These are phyloP conservation scores for Yponomeuta cagnagella DNA, from an alignment of 2,888 invertebrate genomes.

Conservation along the genomic window DNA sequence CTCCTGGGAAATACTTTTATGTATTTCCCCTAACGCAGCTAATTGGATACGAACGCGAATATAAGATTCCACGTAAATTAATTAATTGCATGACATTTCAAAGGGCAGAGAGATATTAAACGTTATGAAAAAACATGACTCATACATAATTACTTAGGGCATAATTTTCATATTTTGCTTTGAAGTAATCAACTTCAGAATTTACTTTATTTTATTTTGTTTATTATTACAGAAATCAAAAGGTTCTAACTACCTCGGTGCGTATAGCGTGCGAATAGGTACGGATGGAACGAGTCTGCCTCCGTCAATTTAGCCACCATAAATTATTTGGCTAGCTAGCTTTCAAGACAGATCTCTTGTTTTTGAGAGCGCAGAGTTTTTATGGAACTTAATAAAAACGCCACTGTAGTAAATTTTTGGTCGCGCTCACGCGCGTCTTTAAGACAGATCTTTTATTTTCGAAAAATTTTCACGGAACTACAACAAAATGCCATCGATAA, in stretches of 20 bases:
- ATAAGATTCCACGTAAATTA: constrained; percentile 32
- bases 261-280: no score
- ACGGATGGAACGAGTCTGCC: no score
- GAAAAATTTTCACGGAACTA: no score
- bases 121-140: constrained; percentile 14
- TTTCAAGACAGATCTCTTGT: no score
- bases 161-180: constrained; percentile 14
- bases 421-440: no score
- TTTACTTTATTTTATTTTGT: not conserved
- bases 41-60: constrained; percentile 25
- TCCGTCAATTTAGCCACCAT: no score
- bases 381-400: no score
- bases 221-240: not conserved
- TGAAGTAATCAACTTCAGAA: constrained; percentile 2
- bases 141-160: constrained; percentile 8
- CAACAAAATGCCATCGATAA: no score
- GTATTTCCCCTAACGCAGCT: not conserved
- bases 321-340: no score
- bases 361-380: no score
- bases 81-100: constrained; percentile 44
- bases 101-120: constrained; percentile 36
- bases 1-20: constrained; percentile 3
- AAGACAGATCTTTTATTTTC: no score
- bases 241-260: not conserved
- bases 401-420: no score